Conservation (phyloP, 1,140 invertebrate genomes). For the Thaumetopoea pityocampa region DNA sequence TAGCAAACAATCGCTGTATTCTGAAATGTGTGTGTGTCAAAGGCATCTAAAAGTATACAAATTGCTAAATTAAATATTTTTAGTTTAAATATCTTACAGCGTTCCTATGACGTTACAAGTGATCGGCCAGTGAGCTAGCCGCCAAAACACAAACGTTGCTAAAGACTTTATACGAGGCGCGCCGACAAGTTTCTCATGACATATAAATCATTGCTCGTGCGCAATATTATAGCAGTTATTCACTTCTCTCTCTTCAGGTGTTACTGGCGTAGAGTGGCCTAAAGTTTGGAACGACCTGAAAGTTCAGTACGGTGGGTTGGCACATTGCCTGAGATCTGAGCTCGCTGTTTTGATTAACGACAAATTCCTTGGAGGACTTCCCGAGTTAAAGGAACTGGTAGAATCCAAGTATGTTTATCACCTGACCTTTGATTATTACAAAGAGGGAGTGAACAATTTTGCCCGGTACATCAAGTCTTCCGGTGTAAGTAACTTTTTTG, state of each 20-base stretch:
- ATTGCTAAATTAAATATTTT: too few species aligned
- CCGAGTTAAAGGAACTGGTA: conserved; percentile 57
- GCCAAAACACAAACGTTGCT: too few species aligned
- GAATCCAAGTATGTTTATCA: conserved; percentile 56
- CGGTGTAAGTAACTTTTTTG: conserved; percentile 38
- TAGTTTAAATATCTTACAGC: too few species aligned
- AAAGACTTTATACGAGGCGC: too few species aligned
- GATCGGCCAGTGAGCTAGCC: too few species aligned
- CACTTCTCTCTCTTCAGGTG: conserved; percentile 29
- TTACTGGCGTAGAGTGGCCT: conserved; percentile 54
- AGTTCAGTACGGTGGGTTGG: conserved; percentile 35
- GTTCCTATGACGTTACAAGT: too few species aligned
- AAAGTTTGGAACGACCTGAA: conserved; percentile 50
- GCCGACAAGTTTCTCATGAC: too few species aligned
- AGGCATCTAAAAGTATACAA: too few species aligned
- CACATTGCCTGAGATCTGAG: conserved; percentile 43
- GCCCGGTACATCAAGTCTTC: conserved; percentile 38
- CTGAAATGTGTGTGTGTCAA: too few species aligned
- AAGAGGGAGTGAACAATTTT: conserved; percentile 52
- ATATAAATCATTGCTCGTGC: too few species aligned
- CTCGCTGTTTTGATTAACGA: conserved; percentile 64
- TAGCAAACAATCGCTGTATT: too few species aligned
- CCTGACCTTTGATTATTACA: conserved; percentile 53
- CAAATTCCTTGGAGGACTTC: conserved; percentile 62
- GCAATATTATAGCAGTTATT: too few species aligned